Conservation (phyloP, 2,888 invertebrate species). For the Rotaria magnacalcarata region DNA sequence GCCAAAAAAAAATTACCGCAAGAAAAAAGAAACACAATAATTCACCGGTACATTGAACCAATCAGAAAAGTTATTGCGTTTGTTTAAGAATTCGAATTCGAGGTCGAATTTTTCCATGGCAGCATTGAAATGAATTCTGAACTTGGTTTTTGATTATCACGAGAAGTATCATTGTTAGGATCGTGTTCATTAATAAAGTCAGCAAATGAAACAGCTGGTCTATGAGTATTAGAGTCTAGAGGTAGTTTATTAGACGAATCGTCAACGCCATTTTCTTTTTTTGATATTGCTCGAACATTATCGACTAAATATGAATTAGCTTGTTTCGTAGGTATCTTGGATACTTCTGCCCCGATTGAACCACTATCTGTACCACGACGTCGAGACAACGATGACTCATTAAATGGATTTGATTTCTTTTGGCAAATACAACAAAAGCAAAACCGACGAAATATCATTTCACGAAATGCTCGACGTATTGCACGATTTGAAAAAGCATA, state of each 20-base stretch:
- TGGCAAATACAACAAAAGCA: neutral
- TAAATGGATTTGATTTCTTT: neutral
- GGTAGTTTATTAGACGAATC: neutral
- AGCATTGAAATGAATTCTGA: neutral
- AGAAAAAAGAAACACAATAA: neutral
- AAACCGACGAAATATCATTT: neutral
- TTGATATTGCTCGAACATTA: neutral
- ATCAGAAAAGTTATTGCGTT: neutral
- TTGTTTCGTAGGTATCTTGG: neutral
- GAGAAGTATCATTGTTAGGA: neutral
- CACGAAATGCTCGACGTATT: constrained; percentile 22
- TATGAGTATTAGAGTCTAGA: no score
- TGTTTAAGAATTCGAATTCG: neutral
- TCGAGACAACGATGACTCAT: neutral
- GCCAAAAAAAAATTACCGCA: neutral
- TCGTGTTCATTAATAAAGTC: neutral
- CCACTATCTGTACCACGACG: neutral
- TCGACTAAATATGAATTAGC: neutral
- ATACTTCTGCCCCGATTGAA: neutral
- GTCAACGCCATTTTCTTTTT: neutral
- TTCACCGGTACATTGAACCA: neutral
- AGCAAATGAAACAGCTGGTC: neutral
- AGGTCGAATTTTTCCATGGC: neutral
- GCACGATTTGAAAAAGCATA: constrained; percentile 27
- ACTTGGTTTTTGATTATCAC: neutral